phyloP scores from a whole-genome alignment of 2,888 invertebrate genomes.

The Linnaemya tessellans region DNA sequence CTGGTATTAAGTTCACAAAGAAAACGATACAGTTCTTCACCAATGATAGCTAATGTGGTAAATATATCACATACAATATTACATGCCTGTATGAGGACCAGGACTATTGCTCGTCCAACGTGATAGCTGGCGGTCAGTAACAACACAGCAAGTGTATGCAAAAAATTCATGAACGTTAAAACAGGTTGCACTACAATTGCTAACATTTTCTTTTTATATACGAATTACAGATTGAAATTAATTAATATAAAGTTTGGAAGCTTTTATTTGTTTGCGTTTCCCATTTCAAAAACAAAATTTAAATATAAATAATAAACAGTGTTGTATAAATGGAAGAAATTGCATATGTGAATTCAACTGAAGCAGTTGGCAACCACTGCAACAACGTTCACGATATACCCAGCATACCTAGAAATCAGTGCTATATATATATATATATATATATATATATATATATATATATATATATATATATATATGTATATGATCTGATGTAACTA shows the following conservation, averaged over 20 bases:
- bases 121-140: conserved; percentile 70
- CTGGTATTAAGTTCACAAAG: conserved; percentile 69
- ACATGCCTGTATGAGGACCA: conserved; percentile 61
- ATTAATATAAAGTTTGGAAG: too few relatives aligned
- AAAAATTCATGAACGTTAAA: conserved; percentile 58
- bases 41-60: conserved; percentile 67
- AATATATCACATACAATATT: conserved; percentile 59
- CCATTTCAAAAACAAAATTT: conserved; percentile 7
- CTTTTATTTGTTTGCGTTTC: conserved; percentile 40
- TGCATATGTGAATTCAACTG: too few relatives aligned
- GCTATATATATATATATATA: too few relatives aligned
- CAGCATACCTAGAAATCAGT: too few relatives aligned
- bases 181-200: conserved; percentile 55
- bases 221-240: background rate
- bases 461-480: too few relatives aligned
- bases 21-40: conserved; percentile 74
- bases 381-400: too few relatives aligned
- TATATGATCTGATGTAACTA: too few relatives aligned
- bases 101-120: conserved; percentile 73
- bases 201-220: conserved; percentile 34
- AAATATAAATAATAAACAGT: conserved; percentile 16
- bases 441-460: too few relatives aligned
- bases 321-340: conserved; percentile 8
- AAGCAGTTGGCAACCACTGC: conserved; percentile 14
- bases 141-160: conserved; percentile 44